Evolutionary conservation across 1,140 invertebrate species (phyloP).

Genomic region (Drosophila subpulchrella): DNA sequence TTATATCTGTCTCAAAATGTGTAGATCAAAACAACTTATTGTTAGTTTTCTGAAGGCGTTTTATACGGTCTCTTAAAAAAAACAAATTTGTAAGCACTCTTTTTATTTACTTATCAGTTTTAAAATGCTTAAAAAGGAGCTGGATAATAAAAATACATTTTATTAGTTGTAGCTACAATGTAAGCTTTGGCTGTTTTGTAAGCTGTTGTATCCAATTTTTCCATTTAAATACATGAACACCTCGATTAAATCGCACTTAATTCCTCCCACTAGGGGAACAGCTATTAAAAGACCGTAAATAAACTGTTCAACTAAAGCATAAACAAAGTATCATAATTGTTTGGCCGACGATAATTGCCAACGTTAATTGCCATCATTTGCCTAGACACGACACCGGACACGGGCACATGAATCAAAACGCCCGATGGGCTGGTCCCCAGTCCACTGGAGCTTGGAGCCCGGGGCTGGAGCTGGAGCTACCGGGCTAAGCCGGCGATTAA

Average conservation of each 20-base stretch:
- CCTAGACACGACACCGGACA: constrained; percentile 59
- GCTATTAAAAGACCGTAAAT: constrained; percentile 74
- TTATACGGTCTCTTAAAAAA: too few species aligned
- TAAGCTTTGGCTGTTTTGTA: too few species aligned
- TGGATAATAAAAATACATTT: not conserved
- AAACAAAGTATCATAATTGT: constrained; percentile 80
- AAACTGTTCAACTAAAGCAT: constrained; percentile 75
- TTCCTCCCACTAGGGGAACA: constrained; percentile 5
- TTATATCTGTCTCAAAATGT: too few species aligned
- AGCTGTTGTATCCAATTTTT: too few species aligned
- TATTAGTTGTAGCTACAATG: not conserved
- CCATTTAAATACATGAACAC: not conserved
- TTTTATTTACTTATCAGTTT: too few species aligned
- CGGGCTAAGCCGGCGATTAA: constrained; percentile 64
- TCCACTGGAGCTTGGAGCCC: constrained; percentile 8
- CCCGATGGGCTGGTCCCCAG: constrained; percentile 28
- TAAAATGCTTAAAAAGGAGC: too few species aligned
- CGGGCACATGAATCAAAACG: constrained; percentile 67
- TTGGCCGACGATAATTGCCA: constrained; percentile 66
- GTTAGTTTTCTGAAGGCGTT: too few species aligned
- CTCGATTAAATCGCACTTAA: not conserved
- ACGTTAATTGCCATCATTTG: constrained; percentile 78
- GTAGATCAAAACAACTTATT: too few species aligned
- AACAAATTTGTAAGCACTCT: too few species aligned
- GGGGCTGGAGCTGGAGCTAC: constrained; percentile 18